Evolutionary conservation across 2,888 invertebrate species (phyloP), one percentile per base, ranked within the genome.

Genomic region (Schizotus pectinicornis): DNA sequence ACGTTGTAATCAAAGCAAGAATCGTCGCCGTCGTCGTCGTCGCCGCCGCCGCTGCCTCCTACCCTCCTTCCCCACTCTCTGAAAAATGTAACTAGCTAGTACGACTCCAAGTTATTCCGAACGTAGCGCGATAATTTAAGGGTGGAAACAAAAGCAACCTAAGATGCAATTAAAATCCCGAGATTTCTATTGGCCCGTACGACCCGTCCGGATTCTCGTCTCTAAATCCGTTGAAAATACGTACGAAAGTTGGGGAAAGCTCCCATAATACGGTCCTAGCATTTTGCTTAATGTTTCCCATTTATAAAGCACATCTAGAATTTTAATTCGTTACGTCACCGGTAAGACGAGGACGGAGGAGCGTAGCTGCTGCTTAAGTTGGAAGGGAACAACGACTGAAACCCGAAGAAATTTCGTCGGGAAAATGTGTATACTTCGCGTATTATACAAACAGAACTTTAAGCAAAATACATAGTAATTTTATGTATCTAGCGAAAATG

Each of bases 111-210:
- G 46, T 46, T 46, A 46, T 46, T 46, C 46, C 32, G 33, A 46
- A 46, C 34, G 46, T 39, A 12, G 51, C 66, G 71, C 71, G 70
- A 75, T 76, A 77, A 77, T 75, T 77, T 72, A 77, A 75, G 75
- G 75, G 71, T 71, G 76, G 78, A 77, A 78, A 79, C 79, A 78
- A 78, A 79, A 79, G 78, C 78, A 77, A 78, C 77, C 76, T 78
- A 79, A 79, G 79, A 79, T 78, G 78, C 78, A 79, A 79, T 79
- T 79, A 79, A 79, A 79, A 79, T 79, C 78, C 77, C 71, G 75
- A 77, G 77, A 78, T 78, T 79, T 79, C 78, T 72, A 79, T 79
- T 79, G 79, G 78, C 73, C 71, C 58, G 56, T 32, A 22, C 61
- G 51, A 43, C 50, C 37, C 43, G 60, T 61, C 52, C 47, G 65